Base-by-base conservation (phyloP, 1,140 invertebrate species). In the Drosophila setifemur region DNA sequence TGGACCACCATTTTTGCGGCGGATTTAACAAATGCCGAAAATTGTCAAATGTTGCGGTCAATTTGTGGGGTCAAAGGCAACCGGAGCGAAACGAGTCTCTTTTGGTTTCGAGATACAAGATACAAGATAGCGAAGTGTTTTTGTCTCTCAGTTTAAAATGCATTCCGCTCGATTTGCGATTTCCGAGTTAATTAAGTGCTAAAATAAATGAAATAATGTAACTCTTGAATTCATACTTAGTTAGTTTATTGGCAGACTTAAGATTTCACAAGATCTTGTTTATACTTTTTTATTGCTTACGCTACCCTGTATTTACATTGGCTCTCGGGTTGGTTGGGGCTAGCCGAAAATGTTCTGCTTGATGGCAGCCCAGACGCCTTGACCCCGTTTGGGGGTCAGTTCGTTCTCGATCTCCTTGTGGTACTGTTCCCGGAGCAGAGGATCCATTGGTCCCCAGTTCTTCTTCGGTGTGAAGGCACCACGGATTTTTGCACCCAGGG, bases 401-500 rank as follows among this genome's bases (percentile, higher is more conserved):
- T 89, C 86, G 26, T 88, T 73, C 2, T 73, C 78, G 1, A 88
- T 79, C 42, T 74, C 61, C 53, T 90, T 90, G 14, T 89, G 58
- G 43, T 90, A 90, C 47, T 88, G 88, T 43, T 90, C 88, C 2
- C 75, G 42, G 1, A 89, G 61, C 21, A 87, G 43, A 1, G 82
- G 88, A 61, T 90, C 89, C 0, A 21, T 40, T 3, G 93, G 93
- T 7, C 93, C 93, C 93, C 93, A 94, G 5, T 92, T 77, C 5
- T 89, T 68, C 0, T 91, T 91, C 2, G 91, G 92, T 16, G 43
- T 88, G 26, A 91, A 93, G 0, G 91, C 89, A 2, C 82, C 89
- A 3, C 68, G 28, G 1, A 94, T 64, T 90, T 92, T 93, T 89
- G 79, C 78, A 1, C 55, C 31, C 44, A 88, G 33, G 5, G 74